phyloP scores from a whole-genome alignment of 2,113 vertebrate species.

The Amphiprion ocellaris region DNA sequence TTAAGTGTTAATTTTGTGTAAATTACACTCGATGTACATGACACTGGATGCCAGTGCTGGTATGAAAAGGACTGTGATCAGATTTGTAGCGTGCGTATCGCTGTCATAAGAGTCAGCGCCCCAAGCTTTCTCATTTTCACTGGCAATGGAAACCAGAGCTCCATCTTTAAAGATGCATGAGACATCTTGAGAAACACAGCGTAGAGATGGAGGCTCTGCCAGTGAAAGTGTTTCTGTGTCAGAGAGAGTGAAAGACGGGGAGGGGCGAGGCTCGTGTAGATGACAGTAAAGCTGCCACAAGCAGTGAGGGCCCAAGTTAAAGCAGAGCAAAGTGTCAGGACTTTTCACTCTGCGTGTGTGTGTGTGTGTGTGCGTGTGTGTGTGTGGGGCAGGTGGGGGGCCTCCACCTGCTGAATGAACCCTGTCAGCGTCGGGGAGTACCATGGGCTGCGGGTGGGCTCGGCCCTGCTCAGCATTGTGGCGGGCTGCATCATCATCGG shows the following conservation, averaged over 20 bases:
- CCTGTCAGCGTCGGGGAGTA: constrained; percentile 86
- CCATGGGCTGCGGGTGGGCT: constrained; percentile 88
- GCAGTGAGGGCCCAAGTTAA: constrained; percentile 23
- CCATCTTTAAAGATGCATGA: constrained; percentile 85
- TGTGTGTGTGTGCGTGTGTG: constrained; percentile 8
- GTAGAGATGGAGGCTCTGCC: constrained; percentile 28
- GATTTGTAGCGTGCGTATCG: constrained; percentile 63
- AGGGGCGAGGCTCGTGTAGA: constrained; percentile 15
- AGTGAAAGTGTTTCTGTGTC: constrained; percentile 71
- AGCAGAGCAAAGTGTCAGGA: constrained; percentile 17
- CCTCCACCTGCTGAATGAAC: constrained; percentile 84
- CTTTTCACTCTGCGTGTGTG: background rate
- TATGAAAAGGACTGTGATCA: constrained; percentile 51
- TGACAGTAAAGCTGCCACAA: constrained; percentile 22
- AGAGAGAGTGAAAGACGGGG: constrained; percentile 53
- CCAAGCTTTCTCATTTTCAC: constrained; percentile 63
- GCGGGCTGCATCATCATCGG: constrained; percentile 91
- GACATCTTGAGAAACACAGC: constrained; percentile 57
- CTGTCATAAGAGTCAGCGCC: constrained; percentile 48
- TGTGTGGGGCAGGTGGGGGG: constrained; percentile 53
- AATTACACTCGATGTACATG: constrained; percentile 6
- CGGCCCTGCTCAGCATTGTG: constrained; percentile 86
- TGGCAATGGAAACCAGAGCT: constrained; percentile 79
- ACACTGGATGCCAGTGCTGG: constrained; percentile 15
- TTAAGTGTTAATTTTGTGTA: background rate